A percentile compares a stretch with the other conserved stretches of the same genome.
phyloP scores from a whole-genome alignment of 1,140 invertebrate species.

The Meloidogyne exigua region DNA sequence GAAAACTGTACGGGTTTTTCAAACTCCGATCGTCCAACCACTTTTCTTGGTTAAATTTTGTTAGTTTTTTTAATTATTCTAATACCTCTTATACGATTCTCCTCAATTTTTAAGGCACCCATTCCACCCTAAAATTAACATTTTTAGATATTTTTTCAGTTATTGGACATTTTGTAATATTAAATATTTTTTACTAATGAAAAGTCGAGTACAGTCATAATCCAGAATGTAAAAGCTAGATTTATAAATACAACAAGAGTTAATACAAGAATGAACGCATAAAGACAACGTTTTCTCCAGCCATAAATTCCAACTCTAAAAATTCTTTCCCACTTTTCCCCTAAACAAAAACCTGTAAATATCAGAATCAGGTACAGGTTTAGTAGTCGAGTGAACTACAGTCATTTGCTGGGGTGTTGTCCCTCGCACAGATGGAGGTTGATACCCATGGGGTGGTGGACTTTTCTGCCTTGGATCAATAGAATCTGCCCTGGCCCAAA shows the following conservation, averaged over 20 bases:
- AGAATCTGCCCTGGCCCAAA: conserved; percentile 42
- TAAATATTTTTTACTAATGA: conserved; percentile 25
- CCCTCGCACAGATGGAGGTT: conserved; percentile 17
- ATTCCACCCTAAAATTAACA: conserved; percentile 79
- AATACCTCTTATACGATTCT: conserved; percentile 72
- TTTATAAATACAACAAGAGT: conserved; percentile 85
- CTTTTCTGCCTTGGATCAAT: conserved; percentile 25
- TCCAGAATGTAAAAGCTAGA: conserved; percentile 89
- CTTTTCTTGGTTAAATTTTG: conserved; percentile 72
- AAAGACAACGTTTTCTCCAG: conserved; percentile 87
- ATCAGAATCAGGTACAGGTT: conserved; percentile 57
- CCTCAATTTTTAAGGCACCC: conserved; percentile 82
- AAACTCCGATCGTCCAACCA: conserved; percentile 72
- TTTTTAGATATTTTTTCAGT: conserved; percentile 6
- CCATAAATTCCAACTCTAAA: conserved; percentile 84
- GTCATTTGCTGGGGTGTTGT: conserved; percentile 52
- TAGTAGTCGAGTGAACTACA: conserved; percentile 58
- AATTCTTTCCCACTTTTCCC: not conserved
- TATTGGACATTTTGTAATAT: no score
- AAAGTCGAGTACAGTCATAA: conserved; percentile 80
- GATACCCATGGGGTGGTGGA: conserved; percentile 26
- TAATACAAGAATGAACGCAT: conserved; percentile 77
- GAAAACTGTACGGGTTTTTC: conserved; percentile 41
- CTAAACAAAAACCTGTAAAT: conserved; percentile 56
- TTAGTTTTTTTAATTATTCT: not conserved